These are phyloP conservation scores for Rhizomys pruinosus DNA, from an alignment of 2,113 vertebrate species.

Conservation along the genomic window DNA sequence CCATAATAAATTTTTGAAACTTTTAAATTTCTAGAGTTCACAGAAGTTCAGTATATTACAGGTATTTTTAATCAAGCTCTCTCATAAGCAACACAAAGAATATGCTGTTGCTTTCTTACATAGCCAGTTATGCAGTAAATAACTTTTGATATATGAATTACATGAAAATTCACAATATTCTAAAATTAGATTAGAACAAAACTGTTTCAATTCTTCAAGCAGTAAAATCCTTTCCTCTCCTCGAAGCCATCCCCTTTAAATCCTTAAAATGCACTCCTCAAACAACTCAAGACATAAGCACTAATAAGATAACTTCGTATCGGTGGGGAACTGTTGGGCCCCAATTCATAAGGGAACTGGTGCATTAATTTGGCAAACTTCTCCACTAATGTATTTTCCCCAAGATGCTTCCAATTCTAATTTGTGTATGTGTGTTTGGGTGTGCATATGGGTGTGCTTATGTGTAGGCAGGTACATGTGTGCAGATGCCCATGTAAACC, in stretches of 20 bases:
- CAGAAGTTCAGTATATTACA: not conserved
- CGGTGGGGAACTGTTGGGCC: not conserved
- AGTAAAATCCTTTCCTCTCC: not conserved
- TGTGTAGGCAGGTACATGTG: not conserved
- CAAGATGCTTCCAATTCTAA: not conserved
- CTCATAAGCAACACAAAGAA: not conserved
- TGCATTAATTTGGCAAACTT: not conserved
- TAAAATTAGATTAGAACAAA: slow-evolving; percentile 33
- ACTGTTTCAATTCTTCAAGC: not conserved
- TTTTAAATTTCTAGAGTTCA: not conserved
- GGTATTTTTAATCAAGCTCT: not conserved
- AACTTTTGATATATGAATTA: not conserved
- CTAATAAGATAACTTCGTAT: not conserved
- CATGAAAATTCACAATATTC: not conserved
- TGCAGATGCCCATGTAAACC: not conserved
- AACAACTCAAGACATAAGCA: not conserved
- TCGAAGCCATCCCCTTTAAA: not conserved
- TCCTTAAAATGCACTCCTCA: not conserved
- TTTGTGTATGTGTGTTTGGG: no score
- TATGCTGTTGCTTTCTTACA: not conserved
- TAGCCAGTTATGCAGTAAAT: not conserved
- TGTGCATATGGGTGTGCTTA: not conserved
- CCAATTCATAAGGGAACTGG: not conserved
- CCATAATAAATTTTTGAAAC: not conserved
- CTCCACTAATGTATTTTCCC: not conserved